Evolutionary conservation across 2,797 vertebrate species (phyloP), one percentile per base, ranked within the genome.

Genomic region (Enoplosus armatus): DNA sequence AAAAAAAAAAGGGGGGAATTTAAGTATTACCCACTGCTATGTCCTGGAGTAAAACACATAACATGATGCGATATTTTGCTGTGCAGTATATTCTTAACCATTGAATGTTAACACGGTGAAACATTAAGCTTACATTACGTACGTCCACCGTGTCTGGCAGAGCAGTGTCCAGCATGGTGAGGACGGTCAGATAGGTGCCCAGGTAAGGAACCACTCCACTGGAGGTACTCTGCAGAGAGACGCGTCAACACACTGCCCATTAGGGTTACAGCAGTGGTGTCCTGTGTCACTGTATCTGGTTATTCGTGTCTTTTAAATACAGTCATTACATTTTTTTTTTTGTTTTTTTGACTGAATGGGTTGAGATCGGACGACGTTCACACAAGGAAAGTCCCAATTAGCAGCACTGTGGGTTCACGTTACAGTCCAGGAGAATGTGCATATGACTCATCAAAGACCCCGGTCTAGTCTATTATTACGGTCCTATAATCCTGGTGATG

Each of bases 131-230:
- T 5, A 22, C 8, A 14, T 22, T 3, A 11, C 24, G 24, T 87
- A 98, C 97, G 96, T 97, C 92, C 74, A 97, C 72, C 2, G 87
- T 92, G 91, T 98, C 97, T 0, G 95, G 95, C 66, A 97, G 94
- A 12, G 97, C 97, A 0, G 97, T 97, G 93, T 98, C 97, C 94
- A 98, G 87, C 97, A 98, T 98, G 72, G 97, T 95, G 81, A 98
- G 95, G 60, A 96, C 94, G 0, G 96, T 97, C 80, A 98, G 95
- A 35, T 97, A 97, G 3, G 97, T 97, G 60, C 97, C 97, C 37
- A 98, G 95, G 89, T 98, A 98, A 4, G 97, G 97, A 27, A 98
- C 91, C 1, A 92, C 94, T 24, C 95, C 96, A 27, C 88, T 90
- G 45, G 93, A 89, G 8, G 78, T 82, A 45, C 93, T 95, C 97